Base-by-base conservation (phyloP, 2,797 vertebrate species). In the Characodon lateralis region DNA sequence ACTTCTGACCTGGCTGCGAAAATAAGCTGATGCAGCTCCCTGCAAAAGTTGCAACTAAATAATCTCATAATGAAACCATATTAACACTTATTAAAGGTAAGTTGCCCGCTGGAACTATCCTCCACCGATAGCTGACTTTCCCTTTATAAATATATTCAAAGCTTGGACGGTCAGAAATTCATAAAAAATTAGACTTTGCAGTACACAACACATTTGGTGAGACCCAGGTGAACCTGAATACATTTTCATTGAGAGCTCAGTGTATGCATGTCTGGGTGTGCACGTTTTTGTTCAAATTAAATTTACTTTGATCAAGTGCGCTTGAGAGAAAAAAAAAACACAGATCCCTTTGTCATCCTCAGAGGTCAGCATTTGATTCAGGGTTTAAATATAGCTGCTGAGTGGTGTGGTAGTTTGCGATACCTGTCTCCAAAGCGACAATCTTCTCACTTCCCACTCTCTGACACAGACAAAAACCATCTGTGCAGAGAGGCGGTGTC, bases 361-460 rank as follows among this genome's bases (percentile, higher is more conserved):
- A 22, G 18, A 72, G 78, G 31, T 58, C 73, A 35, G 79, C 59
- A 77, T 91, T 83, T 77, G 78, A 83, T 89, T 83, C 78, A 72
- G 84, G 41, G 78, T 82, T 89, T 93, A 91, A 81, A 78, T 80
- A 80, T 85, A 91, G 73, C 74, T 24, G 50, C 81, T 3, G 79
- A 71, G 71, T 80, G 87, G 74, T 81, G 80, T 70, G 76, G 74
- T 89, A 78, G 78, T 85, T 88, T 86, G 86, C 41, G 35, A 82
- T 83, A 83, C 79, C 84, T 59, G 84, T 93, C 92, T 94, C 89
- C 91, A 88, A 90, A 93, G 90, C 87, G 85, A 91, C 88, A 75
- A 75, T 82, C 89, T 88, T 90, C 85, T 89, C 85, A 79, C 91
- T 85, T 86, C 91, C 90, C 90, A 90, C 93, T 89, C 85, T 73